Evolutionary conservation across 2,888 invertebrate genomes (phyloP), one percentile per base, ranked within the genome.

Genomic region (Ophraella communa): DNA sequence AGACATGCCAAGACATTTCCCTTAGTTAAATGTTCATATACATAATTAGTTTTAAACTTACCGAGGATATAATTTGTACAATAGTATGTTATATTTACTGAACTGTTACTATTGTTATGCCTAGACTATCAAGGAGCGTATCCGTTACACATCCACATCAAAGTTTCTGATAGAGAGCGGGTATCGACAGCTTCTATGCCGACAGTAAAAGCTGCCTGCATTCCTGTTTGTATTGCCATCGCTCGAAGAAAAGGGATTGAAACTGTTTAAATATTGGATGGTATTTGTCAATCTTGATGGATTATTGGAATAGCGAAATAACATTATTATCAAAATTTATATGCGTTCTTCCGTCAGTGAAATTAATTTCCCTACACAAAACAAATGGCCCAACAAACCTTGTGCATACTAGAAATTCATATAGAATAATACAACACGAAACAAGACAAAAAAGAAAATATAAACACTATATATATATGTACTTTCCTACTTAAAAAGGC

Each of bases 221-320:
- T 71, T 71, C 70, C 71, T 62, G 66, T 70, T 65, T 70, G 65
- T 72, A 71, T 72, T 71, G 67, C 68, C 65, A 69, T 66, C 58
- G 51, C 54, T 55, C 65, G 44, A 65, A 56, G 61, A 65, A 60
- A 53, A 57, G 65, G 61, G 61, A 65, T 65, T 61, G 61, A 52
- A 52, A 45, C 57, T 65, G 65, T 54, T 65, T 62, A 60, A 67
- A 62, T 67, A 76, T 77, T 76, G 76, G 72, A 72, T 74, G 73
- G 71, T 73, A 77, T 76, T 77, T 77, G 76, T 77, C 77, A 76
- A 75, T 76, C 71, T 71, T 69, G 71, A 69, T 67, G 71, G 71
- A 71, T 72, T 71, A 71, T 71, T 67, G 69, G 69, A 72, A 65
- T 66, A 63, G 59, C 69, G 56, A 61, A 65, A 67, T 60, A 65